phyloP scores from a whole-genome alignment of 2,113 vertebrate species.

The Hirundichthys speculiger region DNA sequence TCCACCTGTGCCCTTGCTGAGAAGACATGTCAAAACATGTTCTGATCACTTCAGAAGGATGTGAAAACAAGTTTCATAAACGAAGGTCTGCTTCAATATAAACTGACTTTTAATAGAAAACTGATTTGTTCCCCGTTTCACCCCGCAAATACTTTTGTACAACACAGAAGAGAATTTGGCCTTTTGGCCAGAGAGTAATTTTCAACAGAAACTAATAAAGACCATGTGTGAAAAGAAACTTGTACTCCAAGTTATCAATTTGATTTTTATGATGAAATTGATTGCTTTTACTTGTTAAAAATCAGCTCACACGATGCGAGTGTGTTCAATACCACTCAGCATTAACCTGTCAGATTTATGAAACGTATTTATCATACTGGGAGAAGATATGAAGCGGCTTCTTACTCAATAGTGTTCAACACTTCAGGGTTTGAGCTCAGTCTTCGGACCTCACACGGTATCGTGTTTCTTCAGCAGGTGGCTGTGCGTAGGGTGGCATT shows the following conservation, averaged over 20 bases:
- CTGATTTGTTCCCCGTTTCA: background rate
- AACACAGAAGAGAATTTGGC: background rate
- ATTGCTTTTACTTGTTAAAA: conserved; percentile 2
- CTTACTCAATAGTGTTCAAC: conserved; percentile 2
- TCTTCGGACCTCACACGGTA: conserved; percentile 50
- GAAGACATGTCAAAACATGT: background rate
- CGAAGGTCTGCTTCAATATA: background rate
- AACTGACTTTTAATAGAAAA: background rate
- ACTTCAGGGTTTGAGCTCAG: conserved; percentile 13
- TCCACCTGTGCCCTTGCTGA: conserved; percentile 45
- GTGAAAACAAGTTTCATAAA: background rate
- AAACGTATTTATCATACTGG: background rate
- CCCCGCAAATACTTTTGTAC: background rate
- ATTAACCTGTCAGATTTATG: background rate
- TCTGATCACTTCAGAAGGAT: background rate
- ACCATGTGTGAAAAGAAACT: conserved; percentile 32
- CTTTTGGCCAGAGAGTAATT: background rate
- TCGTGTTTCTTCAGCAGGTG: conserved; percentile 74
- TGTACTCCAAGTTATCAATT: background rate
- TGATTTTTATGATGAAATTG: conserved; percentile 13
- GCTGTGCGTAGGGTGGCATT: conserved; percentile 55
- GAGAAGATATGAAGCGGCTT: conserved; percentile 3
- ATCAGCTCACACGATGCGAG: background rate
- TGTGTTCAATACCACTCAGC: conserved; percentile 11
- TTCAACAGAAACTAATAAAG: conserved; percentile 12